phyloP scores from a whole-genome alignment of 2,113 vertebrate species.

The Rissa tridactyla region DNA sequence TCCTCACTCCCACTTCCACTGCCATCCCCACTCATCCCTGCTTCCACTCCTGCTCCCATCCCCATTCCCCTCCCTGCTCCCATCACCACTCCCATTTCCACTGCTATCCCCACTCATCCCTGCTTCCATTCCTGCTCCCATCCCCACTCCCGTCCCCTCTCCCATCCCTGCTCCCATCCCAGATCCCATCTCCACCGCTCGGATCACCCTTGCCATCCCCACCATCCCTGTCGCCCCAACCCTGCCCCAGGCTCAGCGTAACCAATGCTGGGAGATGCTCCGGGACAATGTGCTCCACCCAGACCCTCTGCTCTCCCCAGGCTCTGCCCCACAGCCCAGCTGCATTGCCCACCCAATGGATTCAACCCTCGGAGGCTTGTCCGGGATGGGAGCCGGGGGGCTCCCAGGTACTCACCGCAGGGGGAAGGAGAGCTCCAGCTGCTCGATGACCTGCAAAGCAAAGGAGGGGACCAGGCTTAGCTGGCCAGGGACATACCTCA shows the following conservation, averaged over 20 bases:
- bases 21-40: no score
- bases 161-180: not conserved
- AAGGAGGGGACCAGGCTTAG: not conserved
- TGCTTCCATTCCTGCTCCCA: no score
- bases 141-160: not conserved
- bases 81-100: not conserved
- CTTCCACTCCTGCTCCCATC: no score
- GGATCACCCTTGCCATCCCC: not conserved
- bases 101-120: no score
- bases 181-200: not conserved
- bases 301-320: not conserved
- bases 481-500: fast-evolving
- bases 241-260: not conserved
- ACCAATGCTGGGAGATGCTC: not conserved
- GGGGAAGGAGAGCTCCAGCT: constrained; percentile 86
- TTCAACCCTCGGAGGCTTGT: not conserved
- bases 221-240: not conserved
- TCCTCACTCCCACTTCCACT: no score
- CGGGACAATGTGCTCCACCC: fast-evolving
- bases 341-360: not conserved
- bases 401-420: constrained; percentile 72
- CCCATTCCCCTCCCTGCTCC: no score
- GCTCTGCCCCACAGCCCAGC: not conserved
- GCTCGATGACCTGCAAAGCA: constrained; percentile 81
- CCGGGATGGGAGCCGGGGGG: fast-evolving